phyloP scores from a whole-genome alignment of 2,888 invertebrate species.

The Campoletis raptor region DNA sequence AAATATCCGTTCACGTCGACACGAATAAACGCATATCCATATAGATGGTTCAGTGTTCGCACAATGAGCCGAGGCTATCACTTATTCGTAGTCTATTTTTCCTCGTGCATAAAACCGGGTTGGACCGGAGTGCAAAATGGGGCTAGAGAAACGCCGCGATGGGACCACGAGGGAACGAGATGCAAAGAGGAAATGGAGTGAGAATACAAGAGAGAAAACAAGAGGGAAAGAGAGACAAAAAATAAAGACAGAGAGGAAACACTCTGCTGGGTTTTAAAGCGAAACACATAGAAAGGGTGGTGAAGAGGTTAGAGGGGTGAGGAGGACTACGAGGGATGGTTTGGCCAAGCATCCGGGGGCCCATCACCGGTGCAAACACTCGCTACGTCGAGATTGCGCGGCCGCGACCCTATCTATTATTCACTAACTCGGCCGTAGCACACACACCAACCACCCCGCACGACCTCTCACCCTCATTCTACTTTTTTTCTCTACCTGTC shows the following conservation, averaged over 20 bases:
- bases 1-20: not conserved
- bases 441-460: conserved; percentile 33
- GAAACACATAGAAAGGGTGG: conserved; percentile 54
- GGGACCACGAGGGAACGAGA: conserved; percentile 33
- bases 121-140: conserved; percentile 26
- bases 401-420: conserved; percentile 84
- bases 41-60: conserved; percentile 28
- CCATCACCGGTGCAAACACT: conserved; percentile 84
- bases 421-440: conserved; percentile 76
- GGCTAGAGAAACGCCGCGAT: conserved; percentile 10
- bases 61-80: conserved; percentile 81
- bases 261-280: conserved; percentile 65
- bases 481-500: conserved; percentile 26
- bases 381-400: conserved; percentile 83
- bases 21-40: not conserved
- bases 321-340: conserved; percentile 53
- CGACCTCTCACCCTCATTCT: conserved; percentile 46
- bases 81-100: conserved; percentile 83
- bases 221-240: conserved; percentile 28
- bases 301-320: conserved; percentile 51
- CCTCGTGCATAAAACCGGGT: conserved; percentile 76
- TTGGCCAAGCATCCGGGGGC: conserved; percentile 71
- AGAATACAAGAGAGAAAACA: conserved; percentile 6
- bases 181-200: conserved; percentile 46
- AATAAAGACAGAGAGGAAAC: conserved; percentile 25